Evolutionary conservation across 2,888 invertebrate species (phyloP), one percentile per base, ranked within the genome.

Genomic region (Volucella zonaria): DNA sequence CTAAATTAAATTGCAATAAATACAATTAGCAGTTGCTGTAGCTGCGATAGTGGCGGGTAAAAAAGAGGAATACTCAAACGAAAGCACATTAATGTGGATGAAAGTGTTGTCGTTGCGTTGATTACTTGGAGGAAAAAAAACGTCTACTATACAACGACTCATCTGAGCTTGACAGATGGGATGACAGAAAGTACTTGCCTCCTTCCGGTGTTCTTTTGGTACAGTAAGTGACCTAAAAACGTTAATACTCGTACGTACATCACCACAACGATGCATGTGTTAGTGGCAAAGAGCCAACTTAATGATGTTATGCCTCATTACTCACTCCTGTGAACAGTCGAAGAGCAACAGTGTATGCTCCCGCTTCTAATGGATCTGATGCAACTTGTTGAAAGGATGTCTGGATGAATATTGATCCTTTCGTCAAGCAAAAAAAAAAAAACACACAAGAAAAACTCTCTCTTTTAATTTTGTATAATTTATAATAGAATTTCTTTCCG

Each of bases 1-100:
- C 52, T 47, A 59, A 77, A 82, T 81, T 81, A 64, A 58, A 81
- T 81, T 81, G 59, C 66, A 77, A 66, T 77, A 82, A 82, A 82
- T 58, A 66, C 66, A 82, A 77, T 82, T 82, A 71, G 23, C 71
- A 66, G 31, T 31, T 45, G 31, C 40, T 6, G 54, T 42, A 1
- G 56, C 14, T 51, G 54, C 1, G 42, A 64, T 59, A 18, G 49
- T 12, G 23, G 3, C 49, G 11, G 67, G 42, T 43, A 38, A 42
- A 38, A 6, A 42, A 42, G n/a, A 47, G 11, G 11, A n/a, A 14
- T 1, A 23, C 11, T 10, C 56, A 68, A 52, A 9, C 14, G 40
- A 61, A 68, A 67, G 31, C 31, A 31, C 31, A 67, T 40, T 52
- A 61, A 59, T 64, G 62, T 38, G 59, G 47, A 54, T 56, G 52